Evolutionary conservation across 2,113 vertebrate species (phyloP).

Genomic region (Camelus dromedarius): DNA sequence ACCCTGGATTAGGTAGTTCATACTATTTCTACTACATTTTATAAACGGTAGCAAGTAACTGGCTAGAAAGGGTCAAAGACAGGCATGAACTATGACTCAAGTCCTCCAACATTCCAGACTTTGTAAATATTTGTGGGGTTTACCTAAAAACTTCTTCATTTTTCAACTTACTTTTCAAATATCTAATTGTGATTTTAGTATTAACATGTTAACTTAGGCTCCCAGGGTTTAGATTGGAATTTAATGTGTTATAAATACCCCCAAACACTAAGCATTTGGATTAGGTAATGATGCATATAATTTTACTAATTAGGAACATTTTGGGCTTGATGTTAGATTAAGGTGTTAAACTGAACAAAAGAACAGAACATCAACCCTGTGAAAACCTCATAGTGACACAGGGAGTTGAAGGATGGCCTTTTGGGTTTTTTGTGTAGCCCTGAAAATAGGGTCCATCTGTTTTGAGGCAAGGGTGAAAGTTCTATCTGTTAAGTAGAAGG

Average conservation of each 20-base stretch:
- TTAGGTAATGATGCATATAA: slow-evolving; percentile 2
- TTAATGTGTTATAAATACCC: slow-evolving; percentile 8
- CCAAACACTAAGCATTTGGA: slow-evolving; percentile 11
- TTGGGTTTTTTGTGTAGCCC: neutral
- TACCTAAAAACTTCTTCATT: neutral
- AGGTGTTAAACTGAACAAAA: neutral
- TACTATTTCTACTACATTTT: neutral
- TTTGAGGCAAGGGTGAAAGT: neutral
- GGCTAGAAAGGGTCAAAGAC: neutral
- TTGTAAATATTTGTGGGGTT: neutral
- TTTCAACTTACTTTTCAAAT: slow-evolving; percentile 8
- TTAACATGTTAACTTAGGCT: neutral
- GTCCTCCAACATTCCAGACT: neutral
- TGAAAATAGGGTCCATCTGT: neutral
- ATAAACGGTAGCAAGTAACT: neutral
- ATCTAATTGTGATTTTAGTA: neutral
- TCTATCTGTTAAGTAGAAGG: neutral
- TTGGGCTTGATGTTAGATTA: neutral
- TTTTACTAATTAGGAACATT: slow-evolving; percentile 46
- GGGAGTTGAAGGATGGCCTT: neutral
- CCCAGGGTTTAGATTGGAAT: neutral
- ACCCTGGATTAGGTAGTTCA: neutral
- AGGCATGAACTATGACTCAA: neutral
- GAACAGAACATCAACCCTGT: neutral
- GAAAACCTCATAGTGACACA: neutral